phyloP scores from a whole-genome alignment of 2,888 invertebrate species.

The Diarsia rubi region DNA sequence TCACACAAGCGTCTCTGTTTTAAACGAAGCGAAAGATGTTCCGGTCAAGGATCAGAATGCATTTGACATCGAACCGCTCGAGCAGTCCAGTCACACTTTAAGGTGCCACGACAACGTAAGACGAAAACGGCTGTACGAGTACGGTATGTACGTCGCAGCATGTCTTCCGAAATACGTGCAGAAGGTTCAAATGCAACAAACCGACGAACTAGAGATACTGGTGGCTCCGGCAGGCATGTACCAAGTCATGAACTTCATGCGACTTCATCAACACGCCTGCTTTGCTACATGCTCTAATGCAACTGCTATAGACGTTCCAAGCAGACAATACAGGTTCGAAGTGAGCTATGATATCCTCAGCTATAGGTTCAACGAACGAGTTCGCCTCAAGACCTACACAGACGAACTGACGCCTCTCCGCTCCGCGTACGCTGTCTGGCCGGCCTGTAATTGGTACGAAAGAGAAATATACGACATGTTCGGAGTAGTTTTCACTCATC shows the following conservation, averaged over 20 bases:
- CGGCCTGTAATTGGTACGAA: conserved; percentile 77
- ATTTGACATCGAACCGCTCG: conserved; percentile 70
- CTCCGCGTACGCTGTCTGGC: conserved; percentile 80
- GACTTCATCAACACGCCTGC: conserved; percentile 83
- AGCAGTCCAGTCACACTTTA: conserved; percentile 74
- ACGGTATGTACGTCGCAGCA: conserved; percentile 84
- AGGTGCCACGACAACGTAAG: conserved; percentile 79
- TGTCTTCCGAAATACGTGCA: conserved; percentile 87
- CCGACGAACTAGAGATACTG: conserved; percentile 83
- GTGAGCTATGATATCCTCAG: conserved; percentile 81
- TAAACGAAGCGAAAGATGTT: conserved; percentile 4
- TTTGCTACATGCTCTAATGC: conserved; percentile 78
- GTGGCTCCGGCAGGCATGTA: conserved; percentile 82
- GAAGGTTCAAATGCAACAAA: conserved; percentile 84
- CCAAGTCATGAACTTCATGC: conserved; percentile 81
- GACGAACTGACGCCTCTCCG: conserved; percentile 85
- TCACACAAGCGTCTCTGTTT: conserved; percentile 1
- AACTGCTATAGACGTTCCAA: conserved; percentile 85
- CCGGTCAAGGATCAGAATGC: conserved; percentile 14
- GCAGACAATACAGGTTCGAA: conserved; percentile 83
- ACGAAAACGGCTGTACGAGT: conserved; percentile 83
- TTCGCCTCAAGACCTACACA: conserved; percentile 83
- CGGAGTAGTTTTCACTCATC: conserved; percentile 84
- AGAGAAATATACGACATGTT: conserved; percentile 87
- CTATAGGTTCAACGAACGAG: conserved; percentile 77